These are phyloP conservation scores for Galerucella calmariensis DNA, from an alignment of 2,888 invertebrate genomes.

Conservation along the genomic window DNA sequence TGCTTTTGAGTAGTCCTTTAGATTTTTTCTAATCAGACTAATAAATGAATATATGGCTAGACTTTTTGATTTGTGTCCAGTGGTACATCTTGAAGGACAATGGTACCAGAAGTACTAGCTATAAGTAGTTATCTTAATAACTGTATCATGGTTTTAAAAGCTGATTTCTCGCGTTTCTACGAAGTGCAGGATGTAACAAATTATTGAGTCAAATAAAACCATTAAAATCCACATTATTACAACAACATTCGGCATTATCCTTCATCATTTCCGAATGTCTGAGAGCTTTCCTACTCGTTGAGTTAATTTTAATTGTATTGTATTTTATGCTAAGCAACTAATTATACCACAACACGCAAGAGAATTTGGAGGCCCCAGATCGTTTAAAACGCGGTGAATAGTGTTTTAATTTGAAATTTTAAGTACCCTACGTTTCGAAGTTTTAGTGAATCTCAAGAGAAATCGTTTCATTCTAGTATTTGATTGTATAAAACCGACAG, in stretches of 20 bases:
- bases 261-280: background rate
- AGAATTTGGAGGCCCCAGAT: slow-evolving; percentile 55
- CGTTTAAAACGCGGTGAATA: slow-evolving; percentile 59
- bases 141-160: no score
- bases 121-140: no score
- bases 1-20: no score
- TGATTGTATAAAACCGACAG: background rate
- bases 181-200: no score
- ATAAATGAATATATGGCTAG: no score
- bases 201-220: no score
- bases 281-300: slow-evolving; percentile 42
- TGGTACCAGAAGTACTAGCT: no score
- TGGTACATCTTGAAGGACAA: no score
- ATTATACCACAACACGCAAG: slow-evolving; percentile 58
- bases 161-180: no score
- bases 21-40: no score
- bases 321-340: slow-evolving; percentile 60
- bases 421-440: slow-evolving; percentile 33
- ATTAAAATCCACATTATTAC: no score
- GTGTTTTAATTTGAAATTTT: slow-evolving; percentile 54
- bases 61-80: no score
- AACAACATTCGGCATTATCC: background rate
- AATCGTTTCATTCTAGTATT: slow-evolving; percentile 11
- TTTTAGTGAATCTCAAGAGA: slow-evolving; percentile 7
- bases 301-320: slow-evolving; percentile 57